Conservation (phyloP, 2,888 invertebrate species). For the Ptychoptera albimana region DNA sequence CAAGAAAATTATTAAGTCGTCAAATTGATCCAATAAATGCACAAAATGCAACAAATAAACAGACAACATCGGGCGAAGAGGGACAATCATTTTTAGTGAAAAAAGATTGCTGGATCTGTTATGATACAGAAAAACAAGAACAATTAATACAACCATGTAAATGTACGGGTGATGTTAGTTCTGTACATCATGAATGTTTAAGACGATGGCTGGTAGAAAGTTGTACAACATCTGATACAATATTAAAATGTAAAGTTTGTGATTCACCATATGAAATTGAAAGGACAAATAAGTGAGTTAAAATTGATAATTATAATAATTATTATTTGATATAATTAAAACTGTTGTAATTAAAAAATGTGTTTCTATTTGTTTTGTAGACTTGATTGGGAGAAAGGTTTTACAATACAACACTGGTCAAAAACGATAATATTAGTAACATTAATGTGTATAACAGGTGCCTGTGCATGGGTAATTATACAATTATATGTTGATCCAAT, state of each 20-base stretch:
- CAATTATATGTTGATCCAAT: constrained; percentile 64
- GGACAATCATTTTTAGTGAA: constrained; percentile 40
- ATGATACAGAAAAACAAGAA: constrained; percentile 64
- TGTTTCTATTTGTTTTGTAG: constrained; percentile 23
- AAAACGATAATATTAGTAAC: constrained; percentile 66
- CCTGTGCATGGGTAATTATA: constrained; percentile 63
- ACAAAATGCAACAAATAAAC: constrained; percentile 24
- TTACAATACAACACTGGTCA: constrained; percentile 70
- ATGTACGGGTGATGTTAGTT: constrained; percentile 83
- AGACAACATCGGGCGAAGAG: constrained; percentile 25
- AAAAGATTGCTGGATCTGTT: constrained; percentile 88
- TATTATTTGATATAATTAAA: no score
- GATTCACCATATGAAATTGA: constrained; percentile 67
- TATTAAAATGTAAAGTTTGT: constrained; percentile 71
- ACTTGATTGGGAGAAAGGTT: constrained; percentile 70
- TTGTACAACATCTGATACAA: constrained; percentile 50
- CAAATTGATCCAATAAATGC: constrained; percentile 41
- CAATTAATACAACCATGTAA: constrained; percentile 79
- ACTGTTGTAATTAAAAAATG: neutral
- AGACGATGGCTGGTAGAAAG: constrained; percentile 82
- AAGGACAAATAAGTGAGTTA: constrained; percentile 45
- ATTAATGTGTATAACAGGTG: constrained; percentile 59
- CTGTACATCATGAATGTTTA: constrained; percentile 82
- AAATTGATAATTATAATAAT: neutral
- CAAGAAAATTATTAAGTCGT: constrained; percentile 62